Evolutionary conservation across 2,888 invertebrate genomes (phyloP), one percentile per base, ranked within the genome.

Genomic region (Dasysyrphus albostriatus): DNA sequence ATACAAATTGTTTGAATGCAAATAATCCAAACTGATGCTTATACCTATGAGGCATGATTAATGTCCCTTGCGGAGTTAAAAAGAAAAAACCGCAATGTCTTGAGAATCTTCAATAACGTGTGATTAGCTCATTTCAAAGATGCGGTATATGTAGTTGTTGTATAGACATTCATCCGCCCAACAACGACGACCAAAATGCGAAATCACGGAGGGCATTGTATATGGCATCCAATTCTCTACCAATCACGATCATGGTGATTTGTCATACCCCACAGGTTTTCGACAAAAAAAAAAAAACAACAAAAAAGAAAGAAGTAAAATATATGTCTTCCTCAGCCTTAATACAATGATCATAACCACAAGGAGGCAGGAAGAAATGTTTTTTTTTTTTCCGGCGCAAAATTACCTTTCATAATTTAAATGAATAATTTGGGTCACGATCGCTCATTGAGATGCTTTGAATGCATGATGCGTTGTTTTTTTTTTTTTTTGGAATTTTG

Each of bases 401-500:
- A 87, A 75, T 83, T 87, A 39, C 87, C 79, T 87, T 87, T 87
- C 87, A 87, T 87, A 87, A 87, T 75, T 83, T 83, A 78, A 79
- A 87, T 87, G 83, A 87, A 83, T 87, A 87, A 87, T 87, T 87
- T 87, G 78, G 87, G 87, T 87, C 87, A 87, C 87, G 87, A 87
- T 87, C 87, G 87, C 47, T 70, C 83, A 83, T 77, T 83, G 82
- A 73, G 76, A 81, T 84, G 69, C 81, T 61, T 42, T 42, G 24
- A 73, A 67, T 72, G 78, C 51, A 83, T 74, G 69, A 74, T 85
- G 82, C 77, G 85, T 81, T 32, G 72, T 56, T 67, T 47, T 63
- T 19, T 42, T 63, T 44, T 44, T 29, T 44, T 29, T 63, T 44
- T 34, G 12, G n/a, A 39, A 16, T 73, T 19, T 16, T 67, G 29